phyloP scores from a whole-genome alignment of 2,888 invertebrate species.

The Perizoma affinitatum region DNA sequence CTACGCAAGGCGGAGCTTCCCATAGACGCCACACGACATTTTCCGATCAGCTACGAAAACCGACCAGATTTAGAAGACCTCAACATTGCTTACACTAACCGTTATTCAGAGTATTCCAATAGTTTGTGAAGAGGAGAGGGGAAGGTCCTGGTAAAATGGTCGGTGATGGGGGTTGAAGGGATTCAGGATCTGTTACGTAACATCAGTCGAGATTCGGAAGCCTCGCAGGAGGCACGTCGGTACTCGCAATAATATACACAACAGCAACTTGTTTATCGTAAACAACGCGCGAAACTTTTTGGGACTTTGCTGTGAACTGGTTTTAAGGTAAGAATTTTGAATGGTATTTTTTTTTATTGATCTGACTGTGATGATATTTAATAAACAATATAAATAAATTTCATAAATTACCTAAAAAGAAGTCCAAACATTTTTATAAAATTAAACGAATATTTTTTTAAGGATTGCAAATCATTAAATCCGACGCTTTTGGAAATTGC shows the following conservation, averaged over 20 bases:
- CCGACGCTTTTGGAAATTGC: no score
- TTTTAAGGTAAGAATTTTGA: constrained; percentile 14
- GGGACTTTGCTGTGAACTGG: constrained; percentile 45
- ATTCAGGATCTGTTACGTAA: constrained; percentile 80
- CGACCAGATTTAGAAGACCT: constrained; percentile 52
- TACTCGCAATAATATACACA: constrained; percentile 68
- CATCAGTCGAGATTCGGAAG: constrained; percentile 68
- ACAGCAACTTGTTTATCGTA: constrained; percentile 82
- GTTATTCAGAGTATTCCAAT: not conserved
- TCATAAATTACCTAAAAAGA: no score
- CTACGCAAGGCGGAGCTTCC: constrained; percentile 67
- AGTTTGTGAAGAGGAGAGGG: constrained; percentile 31
- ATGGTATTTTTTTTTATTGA: constrained; percentile 27
- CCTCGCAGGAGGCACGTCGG: constrained; percentile 59
- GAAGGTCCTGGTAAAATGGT: constrained; percentile 52
- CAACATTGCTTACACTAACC: constrained; percentile 15
- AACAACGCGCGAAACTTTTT: constrained; percentile 61
- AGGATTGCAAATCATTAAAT: no score
- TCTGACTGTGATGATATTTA: not conserved
- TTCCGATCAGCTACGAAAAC: constrained; percentile 60
- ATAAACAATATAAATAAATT: no score
- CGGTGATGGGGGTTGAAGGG: constrained; percentile 54
- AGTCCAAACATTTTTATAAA: no score
- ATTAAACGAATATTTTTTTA: no score
- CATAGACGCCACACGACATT: constrained; percentile 57